Conservation (phyloP, 2,797 vertebrate genomes). For the Etheostoma perlongum region DNA sequence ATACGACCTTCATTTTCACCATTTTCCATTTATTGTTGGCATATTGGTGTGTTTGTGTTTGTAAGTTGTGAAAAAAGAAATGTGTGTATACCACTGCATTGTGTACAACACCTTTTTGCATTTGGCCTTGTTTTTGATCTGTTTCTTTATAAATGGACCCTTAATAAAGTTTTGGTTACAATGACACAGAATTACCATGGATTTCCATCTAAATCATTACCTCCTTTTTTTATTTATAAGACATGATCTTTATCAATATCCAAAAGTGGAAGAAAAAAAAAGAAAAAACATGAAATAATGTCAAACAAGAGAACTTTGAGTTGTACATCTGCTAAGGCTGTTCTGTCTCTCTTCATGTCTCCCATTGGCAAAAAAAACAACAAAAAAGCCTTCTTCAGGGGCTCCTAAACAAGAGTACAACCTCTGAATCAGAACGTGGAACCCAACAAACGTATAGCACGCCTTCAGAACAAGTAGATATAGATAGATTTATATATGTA, state of each 20-base stretch:
- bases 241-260: slow-evolving; percentile 79
- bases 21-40: slow-evolving; percentile 84
- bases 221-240: slow-evolving; percentile 76
- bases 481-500: slow-evolving; percentile 88
- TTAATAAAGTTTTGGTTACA: slow-evolving; percentile 81
- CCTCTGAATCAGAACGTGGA: slow-evolving; percentile 56
- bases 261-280: slow-evolving; percentile 66
- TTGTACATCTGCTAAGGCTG: slow-evolving; percentile 77
- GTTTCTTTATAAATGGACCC: slow-evolving; percentile 66
- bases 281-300: slow-evolving; percentile 60
- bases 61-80: slow-evolving; percentile 69
- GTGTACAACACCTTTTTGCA: slow-evolving; percentile 71
- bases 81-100: slow-evolving; percentile 63
- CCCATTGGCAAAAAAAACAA: slow-evolving; percentile 28
- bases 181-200: slow-evolving; percentile 83
- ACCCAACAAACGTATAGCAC: slow-evolving; percentile 83
- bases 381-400: slow-evolving; percentile 52
- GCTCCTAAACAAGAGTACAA: slow-evolving; percentile 51
- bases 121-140: slow-evolving; percentile 58
- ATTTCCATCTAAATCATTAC: slow-evolving; percentile 78
- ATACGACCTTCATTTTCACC: slow-evolving; percentile 44
- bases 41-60: slow-evolving; percentile 76
- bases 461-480: slow-evolving; percentile 90
- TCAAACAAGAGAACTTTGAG: slow-evolving; percentile 64
- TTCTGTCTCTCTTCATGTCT: slow-evolving; percentile 48